Evolutionary conservation across 37 sponge, comb jelly and placozoan species (phyloP), one percentile per base, ranked within the genome.

Genomic region (Crambe crambe): DNA sequence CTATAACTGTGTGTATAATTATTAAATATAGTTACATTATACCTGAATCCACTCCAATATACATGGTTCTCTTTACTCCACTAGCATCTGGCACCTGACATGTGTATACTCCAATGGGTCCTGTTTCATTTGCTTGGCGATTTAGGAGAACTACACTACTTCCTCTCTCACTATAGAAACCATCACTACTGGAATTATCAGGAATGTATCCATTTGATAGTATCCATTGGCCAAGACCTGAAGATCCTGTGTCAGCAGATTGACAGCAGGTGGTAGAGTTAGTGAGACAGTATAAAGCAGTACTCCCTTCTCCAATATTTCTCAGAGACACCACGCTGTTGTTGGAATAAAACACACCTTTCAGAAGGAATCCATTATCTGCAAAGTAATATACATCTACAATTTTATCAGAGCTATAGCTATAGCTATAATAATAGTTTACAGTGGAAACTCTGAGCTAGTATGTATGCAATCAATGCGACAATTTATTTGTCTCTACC

Each of bases 271-370:
- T 36, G 31, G 38, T 35, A 20, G 25, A 31, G 31, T 68, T 18
- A 68, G 69, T 68, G 39, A 37, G 69, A 35, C 69, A 68, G 69
- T 32, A 36, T 9, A 68, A 18, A 68, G 69, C 69, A 68, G 12
- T 37, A 68, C 38, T 36, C 3, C 38, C 69, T 37, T 36, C 39
- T 31, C 69, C 69, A 68, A 68, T 68, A 4, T 68, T 32, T 32
- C 8, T 37, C 38, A 68, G 6, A 36, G 37, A 4, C 38, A 68
- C 69, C 9, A 37, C 21, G 20, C 69, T 68, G 39, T 68, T 36
- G 38, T 68, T 68, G 32, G 38, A 10, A 35, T 37, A 37, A 37
- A 68, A 18, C 32, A 21, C 38, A 37, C 69, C 69, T 20, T 68
- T 68, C 34, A 68, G 51, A 12, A 15, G 12, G 12, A 47, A 47